Evolutionary conservation across 92 coral and sea anemone genomes (phyloP).

Genomic region (Phenganax subtilis): DNA sequence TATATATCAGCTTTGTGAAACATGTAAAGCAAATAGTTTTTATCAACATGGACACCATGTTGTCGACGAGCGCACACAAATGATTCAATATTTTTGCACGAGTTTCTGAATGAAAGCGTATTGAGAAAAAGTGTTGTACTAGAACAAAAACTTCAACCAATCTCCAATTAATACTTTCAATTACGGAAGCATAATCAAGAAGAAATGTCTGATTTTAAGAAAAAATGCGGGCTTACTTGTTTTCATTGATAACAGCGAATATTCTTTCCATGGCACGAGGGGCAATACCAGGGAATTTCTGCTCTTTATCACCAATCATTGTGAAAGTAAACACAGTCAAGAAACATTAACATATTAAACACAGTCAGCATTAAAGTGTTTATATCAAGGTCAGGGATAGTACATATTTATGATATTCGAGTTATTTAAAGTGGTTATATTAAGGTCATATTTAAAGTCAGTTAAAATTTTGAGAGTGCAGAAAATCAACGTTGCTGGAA

Average conservation of each 20-base stretch:
- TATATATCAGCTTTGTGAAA: too few relatives aligned
- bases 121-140: too few relatives aligned
- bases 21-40: too few relatives aligned
- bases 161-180: too few relatives aligned
- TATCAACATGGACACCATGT: too few relatives aligned
- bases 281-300: slow-evolving; percentile 94
- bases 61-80: too few relatives aligned
- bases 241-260: slow-evolving; percentile 61
- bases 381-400: too few relatives aligned
- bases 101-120: too few relatives aligned
- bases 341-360: slow-evolving; percentile 5
- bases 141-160: neutral
- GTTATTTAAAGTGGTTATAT: neutral
- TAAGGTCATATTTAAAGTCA: neutral
- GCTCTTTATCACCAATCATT: slow-evolving; percentile 97
- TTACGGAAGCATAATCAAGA: too few relatives aligned
- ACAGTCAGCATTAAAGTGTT: too few relatives aligned
- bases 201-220: neutral
- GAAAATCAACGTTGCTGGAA: neutral
- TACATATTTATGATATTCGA: too few relatives aligned
- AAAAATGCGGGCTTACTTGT: slow-evolving; percentile 52
- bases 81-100: too few relatives aligned
- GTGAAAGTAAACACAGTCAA: slow-evolving; percentile 68
- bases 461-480: neutral
- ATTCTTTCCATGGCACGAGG: slow-evolving; percentile 95